Evolutionary conservation across 2,113 vertebrate genomes (phyloP), one percentile per base, ranked within the genome.

Genomic region (Charadrius vociferus): DNA sequence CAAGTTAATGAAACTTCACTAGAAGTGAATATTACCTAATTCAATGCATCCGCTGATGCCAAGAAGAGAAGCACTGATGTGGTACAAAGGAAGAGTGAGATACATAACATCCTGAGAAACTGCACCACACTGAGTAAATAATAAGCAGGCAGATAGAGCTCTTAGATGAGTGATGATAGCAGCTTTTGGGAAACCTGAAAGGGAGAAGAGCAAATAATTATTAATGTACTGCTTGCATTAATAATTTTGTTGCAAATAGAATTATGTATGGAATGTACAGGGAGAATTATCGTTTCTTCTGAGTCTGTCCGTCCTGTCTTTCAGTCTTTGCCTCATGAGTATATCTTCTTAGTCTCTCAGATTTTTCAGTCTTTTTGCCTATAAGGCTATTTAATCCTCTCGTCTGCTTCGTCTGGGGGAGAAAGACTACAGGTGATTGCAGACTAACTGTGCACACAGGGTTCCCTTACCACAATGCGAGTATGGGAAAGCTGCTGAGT

Each of bases 361-460:
- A 4, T 73, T n/a, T 53, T 72, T 55, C 39, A 37, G 17, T 62
- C 30, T 67, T 75, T 49, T 62, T 75, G 15, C 12, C 27, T 67
- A 15, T 47, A 71, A 62, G 36, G 18, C 21, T 67, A 6, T 56
- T 67, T 29, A 47, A 3, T 63, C 27, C 7, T 20, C 4, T 2
- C 0, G 0, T 53, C 37, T 84, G 21, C n/a, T 77, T 75, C 62
- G 6, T n/a, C 45, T 56, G 7, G 5, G 6, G 14, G 3, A 43
- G 0, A 2, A 67, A 49, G 47, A 29, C 41, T 15, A 66, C 14
- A 75, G 22, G 3, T 0, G 0, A 61, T 45, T 14, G 14, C 23
- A 47, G 55, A 27, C 12, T 1, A 3, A 4, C 29, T 37, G 27
- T 59, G 20, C 22, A 55, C 2, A 24, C 5, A 36, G 34, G 7